Conservation (phyloP, 2,797 vertebrate genomes). For the Ptychobarbus kaznakovi region DNA sequence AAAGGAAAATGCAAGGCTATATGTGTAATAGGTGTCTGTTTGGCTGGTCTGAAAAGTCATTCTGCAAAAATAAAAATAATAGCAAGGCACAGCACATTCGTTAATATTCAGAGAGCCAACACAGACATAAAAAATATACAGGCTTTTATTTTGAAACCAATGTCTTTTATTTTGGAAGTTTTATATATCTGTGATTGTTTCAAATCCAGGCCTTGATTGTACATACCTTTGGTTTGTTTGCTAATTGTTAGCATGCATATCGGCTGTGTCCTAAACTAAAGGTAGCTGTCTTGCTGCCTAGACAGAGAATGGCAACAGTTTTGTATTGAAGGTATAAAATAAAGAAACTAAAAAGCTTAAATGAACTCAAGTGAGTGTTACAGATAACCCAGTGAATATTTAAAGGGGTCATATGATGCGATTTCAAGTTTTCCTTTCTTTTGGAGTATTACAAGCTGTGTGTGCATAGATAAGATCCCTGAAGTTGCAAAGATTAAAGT, state of each 20-base stretch:
- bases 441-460: too few species aligned
- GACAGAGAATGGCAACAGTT: background rate
- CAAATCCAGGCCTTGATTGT: background rate
- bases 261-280: background rate
- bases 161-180: constrained; percentile 14
- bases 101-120: background rate
- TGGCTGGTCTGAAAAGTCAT: background rate
- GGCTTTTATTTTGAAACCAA: background rate
- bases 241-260: background rate
- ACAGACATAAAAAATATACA: background rate
- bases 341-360: too few species aligned
- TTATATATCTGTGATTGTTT: background rate
- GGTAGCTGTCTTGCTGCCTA: background rate
- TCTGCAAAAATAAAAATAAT: background rate
- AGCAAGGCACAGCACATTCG: background rate
- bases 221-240: background rate
- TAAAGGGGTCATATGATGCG: too few species aligned
- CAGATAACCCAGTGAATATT: background rate
- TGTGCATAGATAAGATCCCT: too few species aligned
- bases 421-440: too few species aligned
- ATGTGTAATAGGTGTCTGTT: background rate
- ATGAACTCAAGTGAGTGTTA: background rate
- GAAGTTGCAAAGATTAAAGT: too few species aligned
- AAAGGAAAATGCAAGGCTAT: background rate
- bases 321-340: background rate